Evolutionary conservation across 2,888 invertebrate species (phyloP).

Genomic region (Pristionchus maxplancki): DNA sequence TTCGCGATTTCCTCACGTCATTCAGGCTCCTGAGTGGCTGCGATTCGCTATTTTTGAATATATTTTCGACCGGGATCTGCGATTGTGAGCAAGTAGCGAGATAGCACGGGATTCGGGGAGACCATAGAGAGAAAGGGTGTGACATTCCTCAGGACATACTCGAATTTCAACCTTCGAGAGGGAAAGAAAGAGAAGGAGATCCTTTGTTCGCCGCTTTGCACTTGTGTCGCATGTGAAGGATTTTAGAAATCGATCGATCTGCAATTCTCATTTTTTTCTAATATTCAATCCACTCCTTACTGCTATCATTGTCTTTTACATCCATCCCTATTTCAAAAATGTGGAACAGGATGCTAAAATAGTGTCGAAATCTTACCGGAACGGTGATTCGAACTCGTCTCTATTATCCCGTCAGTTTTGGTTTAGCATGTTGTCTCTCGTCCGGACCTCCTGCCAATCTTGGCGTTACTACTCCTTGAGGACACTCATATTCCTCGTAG

Average conservation of each 20-base stretch:
- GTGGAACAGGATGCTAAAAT: too few relatives aligned
- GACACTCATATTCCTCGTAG: background rate
- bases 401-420: conserved; percentile 26
- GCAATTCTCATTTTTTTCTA: background rate
- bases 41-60: background rate
- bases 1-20: background rate
- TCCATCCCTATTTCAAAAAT: too few relatives aligned
- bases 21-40: background rate
- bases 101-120: background rate
- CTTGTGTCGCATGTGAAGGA: background rate
- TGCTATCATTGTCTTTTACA: too few relatives aligned
- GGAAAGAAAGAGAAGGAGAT: background rate
- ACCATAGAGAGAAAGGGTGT: background rate
- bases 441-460: background rate
- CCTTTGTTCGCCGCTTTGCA: background rate
- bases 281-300: too few relatives aligned
- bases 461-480: background rate
- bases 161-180: conserved; percentile 26
- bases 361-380: background rate
- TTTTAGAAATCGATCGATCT: background rate
- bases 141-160: conserved; percentile 18
- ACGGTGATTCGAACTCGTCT: conserved; percentile 14
- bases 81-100: too few relatives aligned
- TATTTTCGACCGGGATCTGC: too few relatives aligned
- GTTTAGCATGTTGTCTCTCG: background rate